A percentile compares a stretch with the other conserved stretches of the same genome.
phyloP scores from a whole-genome alignment of 2,113 vertebrate species.

The Ailuropoda melanoleuca region DNA sequence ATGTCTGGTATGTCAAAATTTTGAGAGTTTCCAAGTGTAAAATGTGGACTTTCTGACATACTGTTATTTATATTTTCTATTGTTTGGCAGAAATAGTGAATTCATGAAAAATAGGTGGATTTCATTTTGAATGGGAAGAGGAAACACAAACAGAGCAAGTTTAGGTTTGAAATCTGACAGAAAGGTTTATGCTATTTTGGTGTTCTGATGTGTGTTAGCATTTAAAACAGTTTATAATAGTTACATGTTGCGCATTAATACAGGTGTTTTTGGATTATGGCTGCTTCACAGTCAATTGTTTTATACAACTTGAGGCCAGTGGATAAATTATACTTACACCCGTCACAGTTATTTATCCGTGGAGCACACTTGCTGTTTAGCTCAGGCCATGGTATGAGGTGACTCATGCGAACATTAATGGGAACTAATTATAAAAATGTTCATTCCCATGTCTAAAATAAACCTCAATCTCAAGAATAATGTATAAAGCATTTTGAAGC shows the following conservation, averaged over 20 bases:
- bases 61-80: conserved; percentile 35
- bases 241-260: conserved; percentile 56
- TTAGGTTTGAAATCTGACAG: conserved; percentile 60
- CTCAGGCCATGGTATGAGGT: conserved; percentile 12
- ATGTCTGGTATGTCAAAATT: not conserved
- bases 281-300: conserved; percentile 39
- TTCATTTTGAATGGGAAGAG: conserved; percentile 55
- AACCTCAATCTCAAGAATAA: conserved; percentile 44
- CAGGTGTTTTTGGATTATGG: conserved; percentile 55
- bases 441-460: conserved; percentile 56
- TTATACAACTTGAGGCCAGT: conserved; percentile 53
- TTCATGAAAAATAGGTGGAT: conserved; percentile 27
- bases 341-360: conserved; percentile 61
- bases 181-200: conserved; percentile 50
- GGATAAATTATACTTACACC: conserved; percentile 50
- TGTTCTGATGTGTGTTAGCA: conserved; percentile 43
- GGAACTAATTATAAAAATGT: conserved; percentile 58
- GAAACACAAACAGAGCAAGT: conserved; percentile 58
- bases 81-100: conserved; percentile 41
- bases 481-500: conserved; percentile 52
- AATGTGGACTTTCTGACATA: not conserved
- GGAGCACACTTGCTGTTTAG: conserved; percentile 38
- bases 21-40: not conserved
- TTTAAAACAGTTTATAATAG: conserved; percentile 67
- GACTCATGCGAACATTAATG: conserved; percentile 62